These are phyloP conservation scores for Hylaea fasciaria DNA, from an alignment of 2,888 invertebrate species.

Conservation along the genomic window DNA sequence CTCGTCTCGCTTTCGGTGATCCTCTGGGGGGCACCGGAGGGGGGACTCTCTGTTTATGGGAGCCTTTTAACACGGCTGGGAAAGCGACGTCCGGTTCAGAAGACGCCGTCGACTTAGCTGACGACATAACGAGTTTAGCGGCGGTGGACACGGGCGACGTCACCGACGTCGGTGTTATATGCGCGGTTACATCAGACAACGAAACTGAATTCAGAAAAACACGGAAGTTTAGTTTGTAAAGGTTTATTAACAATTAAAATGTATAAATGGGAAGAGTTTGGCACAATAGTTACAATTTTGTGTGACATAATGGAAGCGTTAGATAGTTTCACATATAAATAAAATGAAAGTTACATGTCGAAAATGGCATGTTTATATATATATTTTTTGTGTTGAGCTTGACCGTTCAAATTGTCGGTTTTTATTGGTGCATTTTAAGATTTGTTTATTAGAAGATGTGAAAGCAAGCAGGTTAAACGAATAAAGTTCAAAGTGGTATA, in stretches of 20 bases:
- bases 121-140: constrained; percentile 65
- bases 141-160: constrained; percentile 78
- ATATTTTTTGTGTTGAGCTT: constrained; percentile 82
- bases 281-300: constrained; percentile 66
- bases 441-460: constrained; percentile 50
- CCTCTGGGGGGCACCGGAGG: constrained; percentile 95
- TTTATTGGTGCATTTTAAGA: constrained; percentile 76
- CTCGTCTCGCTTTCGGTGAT: constrained; percentile 88
- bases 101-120: constrained; percentile 60
- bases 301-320: constrained; percentile 68
- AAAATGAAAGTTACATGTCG: constrained; percentile 60
- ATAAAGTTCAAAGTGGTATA: constrained; percentile 57
- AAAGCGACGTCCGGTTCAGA: constrained; percentile 86
- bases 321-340: constrained; percentile 29
- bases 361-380: constrained; percentile 81
- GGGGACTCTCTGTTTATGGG: constrained; percentile 90
- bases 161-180: constrained; percentile 79
- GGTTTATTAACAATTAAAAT: constrained; percentile 67
- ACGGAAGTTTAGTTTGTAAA: constrained; percentile 47
- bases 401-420: constrained; percentile 75
- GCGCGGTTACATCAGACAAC: constrained; percentile 83
- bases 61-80: constrained; percentile 91
- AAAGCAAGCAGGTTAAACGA: constrained; percentile 65
- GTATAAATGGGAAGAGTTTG: constrained; percentile 63
- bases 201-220: constrained; percentile 66